Conservation (phyloP, 2,113 vertebrate genomes). For the Neofelis nebulosa region DNA sequence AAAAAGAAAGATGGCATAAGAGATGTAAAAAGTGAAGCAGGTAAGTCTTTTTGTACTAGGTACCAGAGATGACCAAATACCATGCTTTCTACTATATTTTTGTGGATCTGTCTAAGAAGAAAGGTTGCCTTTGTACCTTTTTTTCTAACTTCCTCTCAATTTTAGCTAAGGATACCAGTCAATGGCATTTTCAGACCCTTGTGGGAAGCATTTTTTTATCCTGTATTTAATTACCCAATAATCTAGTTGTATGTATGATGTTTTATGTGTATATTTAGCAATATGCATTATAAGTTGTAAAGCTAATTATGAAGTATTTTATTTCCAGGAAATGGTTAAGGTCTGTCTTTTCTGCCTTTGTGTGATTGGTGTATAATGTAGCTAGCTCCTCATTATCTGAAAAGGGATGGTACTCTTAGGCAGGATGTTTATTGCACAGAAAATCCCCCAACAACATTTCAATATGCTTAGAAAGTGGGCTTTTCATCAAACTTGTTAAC, state of each 20-base stretch:
- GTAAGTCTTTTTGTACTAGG: not conserved
- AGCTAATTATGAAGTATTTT: conserved; percentile 19
- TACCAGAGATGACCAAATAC: not conserved
- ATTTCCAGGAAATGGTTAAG: not conserved
- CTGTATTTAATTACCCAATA: not conserved
- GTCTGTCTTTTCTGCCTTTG: not conserved
- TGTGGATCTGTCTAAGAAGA: not conserved
- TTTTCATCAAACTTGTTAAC: conserved; percentile 37
- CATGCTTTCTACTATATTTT: not conserved
- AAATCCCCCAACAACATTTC: conserved; percentile 14
- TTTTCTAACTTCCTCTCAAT: not conserved
- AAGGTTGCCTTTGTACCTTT: not conserved
- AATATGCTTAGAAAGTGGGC: not conserved
- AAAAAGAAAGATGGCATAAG: not conserved
- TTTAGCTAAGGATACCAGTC: not conserved
- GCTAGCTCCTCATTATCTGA: not conserved
- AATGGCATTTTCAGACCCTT: not conserved
- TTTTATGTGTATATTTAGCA: not conserved
- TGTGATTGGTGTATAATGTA: not conserved
- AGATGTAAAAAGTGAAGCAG: not conserved
- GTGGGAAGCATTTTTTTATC: not conserved
- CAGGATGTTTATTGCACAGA: conserved; percentile 5
- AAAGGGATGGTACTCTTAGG: not conserved
- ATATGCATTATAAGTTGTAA: not conserved
- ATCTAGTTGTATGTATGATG: not conserved